phyloP scores from a whole-genome alignment of 2,888 invertebrate genomes.

The Caenorhabditis zanzibari region DNA sequence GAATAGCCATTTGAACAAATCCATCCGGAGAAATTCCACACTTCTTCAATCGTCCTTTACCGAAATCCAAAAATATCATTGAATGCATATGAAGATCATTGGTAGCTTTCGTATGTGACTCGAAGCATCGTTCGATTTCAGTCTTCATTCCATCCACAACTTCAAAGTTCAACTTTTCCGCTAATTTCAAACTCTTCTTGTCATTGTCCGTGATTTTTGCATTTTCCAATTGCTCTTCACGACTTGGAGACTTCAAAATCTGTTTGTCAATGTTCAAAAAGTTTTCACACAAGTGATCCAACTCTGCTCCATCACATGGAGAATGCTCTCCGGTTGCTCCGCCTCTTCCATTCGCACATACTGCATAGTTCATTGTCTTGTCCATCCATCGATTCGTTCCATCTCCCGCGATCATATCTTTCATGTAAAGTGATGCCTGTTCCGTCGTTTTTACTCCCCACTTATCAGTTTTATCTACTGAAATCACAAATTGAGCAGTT shows the following conservation, averaged over 20 bases:
- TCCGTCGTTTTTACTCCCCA: slow-evolving; percentile 74
- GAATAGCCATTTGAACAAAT: slow-evolving; percentile 95
- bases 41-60: slow-evolving; percentile 90
- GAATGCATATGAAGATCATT: slow-evolving; percentile 76
- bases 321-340: slow-evolving; percentile 81
- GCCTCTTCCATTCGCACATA: slow-evolving; percentile 71
- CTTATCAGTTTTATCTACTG: slow-evolving; percentile 70
- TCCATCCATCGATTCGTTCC: slow-evolving; percentile 80
- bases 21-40: slow-evolving; percentile 96
- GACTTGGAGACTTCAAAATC: slow-evolving; percentile 66
- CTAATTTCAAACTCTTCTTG: slow-evolving; percentile 66
- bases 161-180: slow-evolving; percentile 72
- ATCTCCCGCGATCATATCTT: slow-evolving; percentile 76
- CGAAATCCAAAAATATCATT: slow-evolving; percentile 76
- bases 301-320: slow-evolving; percentile 81
- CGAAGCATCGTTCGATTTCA: slow-evolving; percentile 69
- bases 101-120: slow-evolving; percentile 33
- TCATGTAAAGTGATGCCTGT: slow-evolving; percentile 71
- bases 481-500: slow-evolving; percentile 73
- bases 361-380: slow-evolving; percentile 79
- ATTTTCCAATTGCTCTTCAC: slow-evolving; percentile 67
- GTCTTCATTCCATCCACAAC: slow-evolving; percentile 66
- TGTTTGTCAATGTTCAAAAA: slow-evolving; percentile 75
- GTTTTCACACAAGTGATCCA: slow-evolving; percentile 81
- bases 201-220: slow-evolving; percentile 58